These are phyloP conservation scores for Dendroctonus ponderosae DNA, from an alignment of 1,140 invertebrate species.

Conservation along the genomic window DNA sequence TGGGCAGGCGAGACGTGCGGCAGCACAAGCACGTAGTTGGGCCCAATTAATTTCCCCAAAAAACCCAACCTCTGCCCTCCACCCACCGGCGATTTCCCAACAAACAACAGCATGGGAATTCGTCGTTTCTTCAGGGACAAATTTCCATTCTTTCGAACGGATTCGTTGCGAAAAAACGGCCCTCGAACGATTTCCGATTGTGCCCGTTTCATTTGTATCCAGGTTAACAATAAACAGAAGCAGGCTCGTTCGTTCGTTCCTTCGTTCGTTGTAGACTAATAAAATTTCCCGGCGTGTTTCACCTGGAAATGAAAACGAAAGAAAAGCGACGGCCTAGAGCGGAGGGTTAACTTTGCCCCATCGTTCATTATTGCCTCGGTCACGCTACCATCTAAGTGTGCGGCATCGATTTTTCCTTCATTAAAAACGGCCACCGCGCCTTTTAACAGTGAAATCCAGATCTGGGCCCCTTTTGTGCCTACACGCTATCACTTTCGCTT, in stretches of 20 bases:
- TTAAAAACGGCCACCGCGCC: neutral
- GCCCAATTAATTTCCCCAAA: neutral
- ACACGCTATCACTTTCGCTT: no score
- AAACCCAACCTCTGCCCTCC: neutral
- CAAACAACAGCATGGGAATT: neutral
- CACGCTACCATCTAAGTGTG: slow-evolving; percentile 7
- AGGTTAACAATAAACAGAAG: no score
- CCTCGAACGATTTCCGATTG: no score
- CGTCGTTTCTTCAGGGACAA: no score
- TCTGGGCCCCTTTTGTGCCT: neutral
- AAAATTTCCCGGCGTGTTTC: slow-evolving; percentile 10
- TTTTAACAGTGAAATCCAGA: neutral
- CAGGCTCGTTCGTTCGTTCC: no score
- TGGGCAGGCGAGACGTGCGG: neutral
- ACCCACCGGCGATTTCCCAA: neutral
- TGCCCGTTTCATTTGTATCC: no score
- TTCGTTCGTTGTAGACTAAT: neutral
- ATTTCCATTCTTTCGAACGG: no score
- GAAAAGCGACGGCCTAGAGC: slow-evolving; percentile 10
- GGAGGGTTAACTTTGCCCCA: slow-evolving; percentile 15
- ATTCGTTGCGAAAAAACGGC: no score
- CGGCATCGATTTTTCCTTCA: slow-evolving; percentile 8
- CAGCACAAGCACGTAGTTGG: neutral
- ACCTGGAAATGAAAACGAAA: slow-evolving; percentile 12
- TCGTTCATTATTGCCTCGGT: slow-evolving; percentile 17